Base-by-base conservation (phyloP, 2,113 vertebrate species). In the chimpanzee (Pan troglodytes) region DNA sequence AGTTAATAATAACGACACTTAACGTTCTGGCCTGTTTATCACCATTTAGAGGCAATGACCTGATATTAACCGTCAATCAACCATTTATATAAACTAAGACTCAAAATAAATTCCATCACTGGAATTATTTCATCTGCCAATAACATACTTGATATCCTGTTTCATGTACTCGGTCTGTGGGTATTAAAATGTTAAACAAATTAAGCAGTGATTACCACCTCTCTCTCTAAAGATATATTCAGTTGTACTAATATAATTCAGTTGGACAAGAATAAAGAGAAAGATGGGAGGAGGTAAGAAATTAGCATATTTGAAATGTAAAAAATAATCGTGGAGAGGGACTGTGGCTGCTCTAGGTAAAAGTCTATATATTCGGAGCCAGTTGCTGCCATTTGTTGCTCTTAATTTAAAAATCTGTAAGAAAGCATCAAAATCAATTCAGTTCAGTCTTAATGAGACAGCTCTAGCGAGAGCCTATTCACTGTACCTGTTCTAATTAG, bases 351-450 rank as follows among this genome's bases (percentile, higher is more conserved):
- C 88, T 96, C 8, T 67, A 85, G 57, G 90, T 92, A 90, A 78
- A 90, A 90, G 83, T 68, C 93, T 84, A 43, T 43, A 50, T n/a
- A 93, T 70, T 92, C 1, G 2, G 64, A 95, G 67, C 75, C 97
- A 96, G 38, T 22, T 50, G 38, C 78, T 81, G 57, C 50, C 94
- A 75, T 84, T 94, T 93, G 87, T 85, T 93, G 90, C 83, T 95
- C 75, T 94, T 76, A 90, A 92, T 94, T 93, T 90, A 96, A 95
- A 96, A 95, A 88, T 93, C 87, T 93, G 70, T 84, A 93, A 93
- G 95, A 93, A 97, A 64, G 92, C 94, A 94, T 95, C 90, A 90
- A 92, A 96, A 97, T 95, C 95, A 95, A 92, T 93, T 92, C 93
- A 87, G 12, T 68, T 95, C 68, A 40, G 64, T 82, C 90, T 92